Percentiles rank a stretch among this genome's conserved stretches.
Evolutionary conservation across 2,888 invertebrate genomes (phyloP).

Genomic region (Chelonus formosanus): DNA sequence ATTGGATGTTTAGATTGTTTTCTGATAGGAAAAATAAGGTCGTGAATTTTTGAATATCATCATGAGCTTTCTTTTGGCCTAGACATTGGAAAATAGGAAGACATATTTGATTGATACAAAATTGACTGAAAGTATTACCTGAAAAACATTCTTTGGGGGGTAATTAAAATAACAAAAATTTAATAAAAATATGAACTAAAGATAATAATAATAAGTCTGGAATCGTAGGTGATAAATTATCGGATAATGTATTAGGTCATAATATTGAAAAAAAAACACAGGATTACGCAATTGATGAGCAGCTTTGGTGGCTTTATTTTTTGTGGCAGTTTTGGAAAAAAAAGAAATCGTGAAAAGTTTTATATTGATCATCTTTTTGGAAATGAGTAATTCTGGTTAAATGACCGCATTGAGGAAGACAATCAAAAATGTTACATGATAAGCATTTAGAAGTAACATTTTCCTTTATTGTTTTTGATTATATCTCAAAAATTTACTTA

Average conservation of each 20-base stretch:
- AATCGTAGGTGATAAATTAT: neutral
- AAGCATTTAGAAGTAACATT: slow-evolving; percentile 55
- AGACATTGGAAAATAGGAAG: slow-evolving; percentile 8
- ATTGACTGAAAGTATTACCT: slow-evolving; percentile 25
- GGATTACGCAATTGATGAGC: too few relatives aligned
- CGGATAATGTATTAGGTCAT: neutral
- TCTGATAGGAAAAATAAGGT: neutral
- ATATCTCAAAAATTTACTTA: slow-evolving; percentile 42
- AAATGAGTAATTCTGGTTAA: slow-evolving; percentile 24
- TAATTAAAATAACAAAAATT: slow-evolving; percentile 2
- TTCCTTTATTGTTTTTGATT: slow-evolving; percentile 62
- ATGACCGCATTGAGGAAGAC: slow-evolving; percentile 61
- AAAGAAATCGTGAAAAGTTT: slow-evolving; percentile 6
- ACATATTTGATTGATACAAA: slow-evolving; percentile 16
- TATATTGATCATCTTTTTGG: slow-evolving; percentile 3
- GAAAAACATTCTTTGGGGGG: slow-evolving; percentile 1
- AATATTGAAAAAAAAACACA: too few relatives aligned
- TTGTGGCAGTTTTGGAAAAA: too few relatives aligned
- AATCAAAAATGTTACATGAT: slow-evolving; percentile 62
- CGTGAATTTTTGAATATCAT: neutral
- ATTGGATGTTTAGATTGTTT: neutral
- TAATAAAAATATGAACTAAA: slow-evolving; percentile 1
- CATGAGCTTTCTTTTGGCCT: slow-evolving; percentile 14
- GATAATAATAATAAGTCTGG: slow-evolving; percentile 15
- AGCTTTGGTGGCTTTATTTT: too few relatives aligned